These are phyloP conservation scores for Nyctereutes procyonoides DNA, from an alignment of 2,113 vertebrate species.

Conservation along the genomic window DNA sequence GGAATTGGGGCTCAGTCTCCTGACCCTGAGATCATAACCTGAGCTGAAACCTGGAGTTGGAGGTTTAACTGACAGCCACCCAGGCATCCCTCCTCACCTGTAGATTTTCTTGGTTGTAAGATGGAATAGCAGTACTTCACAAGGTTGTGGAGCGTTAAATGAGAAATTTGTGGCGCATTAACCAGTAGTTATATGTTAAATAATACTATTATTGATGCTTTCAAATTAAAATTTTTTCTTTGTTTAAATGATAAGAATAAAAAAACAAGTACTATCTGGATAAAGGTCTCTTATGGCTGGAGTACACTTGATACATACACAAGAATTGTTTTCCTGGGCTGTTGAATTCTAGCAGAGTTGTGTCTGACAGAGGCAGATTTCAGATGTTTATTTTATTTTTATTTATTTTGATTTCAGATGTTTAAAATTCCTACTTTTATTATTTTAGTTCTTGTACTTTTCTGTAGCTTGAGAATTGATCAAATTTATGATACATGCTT, in stretches of 20 bases:
- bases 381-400: background rate
- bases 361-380: conserved; percentile 46
- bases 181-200: background rate
- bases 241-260: background rate
- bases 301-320: background rate
- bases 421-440: conserved; percentile 1
- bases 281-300: background rate
- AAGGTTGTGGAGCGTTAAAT: conserved; percentile 2
- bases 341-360: background rate
- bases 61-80: background rate
- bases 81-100: background rate
- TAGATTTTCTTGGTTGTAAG: conserved; percentile 46
- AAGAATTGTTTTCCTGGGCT: background rate
- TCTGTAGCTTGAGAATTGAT: conserved; percentile 51
- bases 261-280: background rate
- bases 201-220: background rate
- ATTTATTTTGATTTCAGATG: background rate
- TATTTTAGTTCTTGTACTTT: conserved; percentile 32
- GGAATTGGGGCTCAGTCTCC: background rate
- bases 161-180: conserved; percentile 31
- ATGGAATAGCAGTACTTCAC: background rate
- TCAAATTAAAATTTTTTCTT: conserved; percentile 13
- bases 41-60: background rate
- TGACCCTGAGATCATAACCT: background rate
- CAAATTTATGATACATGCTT: conserved; percentile 19